Evolutionary conservation across 2,797 vertebrate genomes (phyloP).

Genomic region (Anniella stebbinsi): DNA sequence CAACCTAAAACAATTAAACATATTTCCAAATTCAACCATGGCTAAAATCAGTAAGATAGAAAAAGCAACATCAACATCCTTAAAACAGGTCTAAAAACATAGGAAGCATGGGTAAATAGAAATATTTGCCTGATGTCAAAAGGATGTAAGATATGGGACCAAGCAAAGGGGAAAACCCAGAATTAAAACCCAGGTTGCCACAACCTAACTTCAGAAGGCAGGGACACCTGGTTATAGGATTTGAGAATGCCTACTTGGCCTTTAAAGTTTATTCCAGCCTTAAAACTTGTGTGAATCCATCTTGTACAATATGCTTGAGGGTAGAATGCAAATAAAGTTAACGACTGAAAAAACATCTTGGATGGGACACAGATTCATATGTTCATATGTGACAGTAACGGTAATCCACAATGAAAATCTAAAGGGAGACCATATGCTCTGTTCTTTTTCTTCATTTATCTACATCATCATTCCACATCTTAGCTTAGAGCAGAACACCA

Average conservation of each 20-base stretch:
- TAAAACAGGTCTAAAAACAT: not conserved
- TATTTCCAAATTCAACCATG: not conserved
- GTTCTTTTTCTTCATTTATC: not conserved
- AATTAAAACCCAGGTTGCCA: not conserved
- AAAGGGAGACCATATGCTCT: not conserved
- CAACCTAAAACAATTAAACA: not conserved
- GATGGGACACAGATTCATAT: not conserved
- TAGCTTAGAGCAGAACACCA: not conserved
- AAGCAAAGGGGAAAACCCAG: not conserved
- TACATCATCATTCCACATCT: not conserved
- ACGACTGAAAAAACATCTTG: not conserved
- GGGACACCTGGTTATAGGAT: not conserved
- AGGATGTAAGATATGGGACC: not conserved
- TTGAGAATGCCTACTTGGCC: not conserved
- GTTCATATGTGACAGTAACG: not conserved
- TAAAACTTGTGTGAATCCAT: not conserved
- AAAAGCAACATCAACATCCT: no score
- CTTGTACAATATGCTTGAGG: not conserved
- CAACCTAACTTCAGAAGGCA: not conserved
- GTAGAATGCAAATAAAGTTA: not conserved
- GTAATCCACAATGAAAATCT: not conserved
- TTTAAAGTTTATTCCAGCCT: not conserved
- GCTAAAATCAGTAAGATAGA: not conserved
- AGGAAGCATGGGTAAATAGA: not conserved
- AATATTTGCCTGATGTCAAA: not conserved